These are phyloP conservation scores for Aleiodes alternator DNA, from an alignment of 2,888 invertebrate genomes.

Conservation along the genomic window DNA sequence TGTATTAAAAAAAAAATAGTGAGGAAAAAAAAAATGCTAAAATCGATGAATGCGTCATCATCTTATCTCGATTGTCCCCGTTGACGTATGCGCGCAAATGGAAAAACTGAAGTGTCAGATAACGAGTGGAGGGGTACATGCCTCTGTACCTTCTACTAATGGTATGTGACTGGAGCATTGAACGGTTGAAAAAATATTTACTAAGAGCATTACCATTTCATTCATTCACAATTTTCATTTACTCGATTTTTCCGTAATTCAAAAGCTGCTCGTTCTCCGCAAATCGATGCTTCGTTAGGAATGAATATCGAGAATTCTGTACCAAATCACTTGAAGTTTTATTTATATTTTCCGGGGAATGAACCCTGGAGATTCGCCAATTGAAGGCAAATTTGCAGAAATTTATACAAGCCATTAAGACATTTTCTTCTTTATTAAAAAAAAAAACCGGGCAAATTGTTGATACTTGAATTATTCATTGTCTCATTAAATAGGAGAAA, in stretches of 20 bases:
- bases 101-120: constrained; percentile 52
- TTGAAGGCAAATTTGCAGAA: too few relatives aligned
- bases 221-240: constrained; percentile 3
- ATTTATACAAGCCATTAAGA: too few relatives aligned
- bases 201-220: constrained; percentile 26
- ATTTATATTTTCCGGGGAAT: background rate
- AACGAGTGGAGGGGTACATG: constrained; percentile 49
- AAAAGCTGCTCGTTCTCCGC: background rate
- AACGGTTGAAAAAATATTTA: constrained; percentile 42
- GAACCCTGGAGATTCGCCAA: too few relatives aligned
- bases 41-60: constrained; percentile 59
- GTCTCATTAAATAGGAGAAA: too few relatives aligned
- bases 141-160: constrained; percentile 22
- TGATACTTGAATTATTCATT: too few relatives aligned
- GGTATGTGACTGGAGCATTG: constrained; percentile 18
- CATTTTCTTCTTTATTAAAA: background rate
- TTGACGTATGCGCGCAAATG: constrained; percentile 52
- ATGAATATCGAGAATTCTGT: background rate
- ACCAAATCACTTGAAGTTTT: background rate
- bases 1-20: constrained; percentile 2
- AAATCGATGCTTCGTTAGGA: constrained; percentile 7
- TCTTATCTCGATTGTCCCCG: constrained; percentile 62
- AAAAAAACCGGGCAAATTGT: background rate
- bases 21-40: constrained; percentile 31
- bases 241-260: background rate